Evolutionary conservation across 2,797 vertebrate species (phyloP).

Genomic region (Staurois parvus): DNA sequence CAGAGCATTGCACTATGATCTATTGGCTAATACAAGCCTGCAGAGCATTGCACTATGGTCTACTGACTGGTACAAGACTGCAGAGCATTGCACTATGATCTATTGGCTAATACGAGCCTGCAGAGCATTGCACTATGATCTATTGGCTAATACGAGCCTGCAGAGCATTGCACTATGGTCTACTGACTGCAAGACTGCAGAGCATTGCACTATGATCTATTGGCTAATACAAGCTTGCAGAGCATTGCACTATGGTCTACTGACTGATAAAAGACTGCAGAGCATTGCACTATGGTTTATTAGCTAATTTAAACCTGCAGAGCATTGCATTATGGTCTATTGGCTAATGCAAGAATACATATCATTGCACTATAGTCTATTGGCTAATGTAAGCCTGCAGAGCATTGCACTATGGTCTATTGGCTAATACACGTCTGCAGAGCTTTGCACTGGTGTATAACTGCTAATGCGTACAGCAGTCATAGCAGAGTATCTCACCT

Average conservation of each 20-base stretch:
- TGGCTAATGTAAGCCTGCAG: neutral
- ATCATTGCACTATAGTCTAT: neutral
- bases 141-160: neutral
- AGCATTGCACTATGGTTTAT: neutral
- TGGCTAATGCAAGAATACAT: neutral
- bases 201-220: neutral
- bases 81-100: neutral
- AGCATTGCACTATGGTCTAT: neutral
- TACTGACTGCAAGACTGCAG: neutral
- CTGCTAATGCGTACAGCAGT: too few species aligned
- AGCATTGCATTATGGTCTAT: neutral
- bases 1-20: neutral
- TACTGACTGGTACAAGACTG: neutral
- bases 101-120: neutral
- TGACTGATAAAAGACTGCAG: neutral
- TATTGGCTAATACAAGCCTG: neutral
- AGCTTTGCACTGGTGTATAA: neutral
- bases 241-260: neutral
- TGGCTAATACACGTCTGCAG: neutral
- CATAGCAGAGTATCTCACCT: conserved; percentile 39
- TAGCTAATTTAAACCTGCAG: neutral
- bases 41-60: neutral
- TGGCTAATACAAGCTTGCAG: neutral
- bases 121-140: neutral
- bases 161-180: neutral